Percentiles rank a stretch among this genome's conserved stretches.
Conservation (phyloP, 2,113 vertebrate species). For the Callospermophilus lateralis region DNA sequence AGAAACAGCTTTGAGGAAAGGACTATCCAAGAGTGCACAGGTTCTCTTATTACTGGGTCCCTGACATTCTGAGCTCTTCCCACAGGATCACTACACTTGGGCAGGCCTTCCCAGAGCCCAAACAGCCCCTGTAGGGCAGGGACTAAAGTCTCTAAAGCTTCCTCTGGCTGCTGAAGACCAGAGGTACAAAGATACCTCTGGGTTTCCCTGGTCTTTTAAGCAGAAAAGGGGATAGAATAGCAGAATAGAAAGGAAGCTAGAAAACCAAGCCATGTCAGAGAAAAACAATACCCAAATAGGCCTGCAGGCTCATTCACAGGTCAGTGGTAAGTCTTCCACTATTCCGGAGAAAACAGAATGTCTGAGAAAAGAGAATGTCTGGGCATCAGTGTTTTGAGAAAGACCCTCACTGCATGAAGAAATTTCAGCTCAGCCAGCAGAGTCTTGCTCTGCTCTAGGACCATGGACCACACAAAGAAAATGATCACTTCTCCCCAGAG, state of each 20-base stretch:
- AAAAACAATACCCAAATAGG: neutral
- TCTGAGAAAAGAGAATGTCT: too few relatives aligned
- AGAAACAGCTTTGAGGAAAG: constrained; percentile 1
- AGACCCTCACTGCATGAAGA: neutral
- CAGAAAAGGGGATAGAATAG: neutral
- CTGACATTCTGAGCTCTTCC: neutral
- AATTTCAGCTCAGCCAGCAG: neutral
- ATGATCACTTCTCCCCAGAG: neutral
- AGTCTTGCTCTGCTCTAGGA: neutral
- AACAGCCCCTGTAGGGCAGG: neutral
- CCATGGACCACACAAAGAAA: neutral
- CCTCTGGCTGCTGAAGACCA: neutral
- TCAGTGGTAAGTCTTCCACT: neutral
- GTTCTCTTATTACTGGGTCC: neutral
- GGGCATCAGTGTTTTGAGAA: neutral
- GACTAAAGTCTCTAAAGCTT: neutral
- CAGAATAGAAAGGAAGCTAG: neutral
- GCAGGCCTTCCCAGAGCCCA: neutral
- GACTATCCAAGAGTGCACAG: neutral
- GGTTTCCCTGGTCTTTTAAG: constrained; percentile 11
- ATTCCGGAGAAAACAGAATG: neutral
- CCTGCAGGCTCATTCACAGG: neutral
- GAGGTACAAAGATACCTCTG: constrained; percentile 3
- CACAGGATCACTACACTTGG: neutral
- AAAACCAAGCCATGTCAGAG: neutral